Evolutionary conservation across 1,140 invertebrate genomes (phyloP).

Genomic region (Drosophila teissieri): DNA sequence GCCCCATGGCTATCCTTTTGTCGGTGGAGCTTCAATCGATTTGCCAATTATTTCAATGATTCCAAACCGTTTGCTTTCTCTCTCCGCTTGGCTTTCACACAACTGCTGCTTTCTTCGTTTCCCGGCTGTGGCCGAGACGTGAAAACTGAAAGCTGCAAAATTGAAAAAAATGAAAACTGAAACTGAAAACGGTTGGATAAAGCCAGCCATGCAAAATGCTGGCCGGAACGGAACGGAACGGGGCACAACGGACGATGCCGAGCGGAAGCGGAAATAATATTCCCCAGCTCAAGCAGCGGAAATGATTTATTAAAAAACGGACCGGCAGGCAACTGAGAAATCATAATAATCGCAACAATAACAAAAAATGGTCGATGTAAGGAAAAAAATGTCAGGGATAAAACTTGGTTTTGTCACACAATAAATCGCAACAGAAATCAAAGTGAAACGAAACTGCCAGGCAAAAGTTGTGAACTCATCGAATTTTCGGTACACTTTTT

Average conservation of each 20-base stretch:
- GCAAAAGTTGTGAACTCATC: not conserved
- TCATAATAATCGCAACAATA: constrained; percentile 32
- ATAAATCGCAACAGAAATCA: constrained; percentile 69
- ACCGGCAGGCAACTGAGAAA: constrained; percentile 42
- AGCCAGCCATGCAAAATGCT: constrained; percentile 52
- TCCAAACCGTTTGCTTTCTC: constrained; percentile 12
- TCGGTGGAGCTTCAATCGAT: constrained; percentile 38
- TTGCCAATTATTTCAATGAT: constrained; percentile 51
- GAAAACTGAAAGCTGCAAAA: not conserved
- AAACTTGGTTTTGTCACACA: constrained; percentile 72
- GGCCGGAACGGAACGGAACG: constrained; percentile 3
- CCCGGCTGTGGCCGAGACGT: not conserved
- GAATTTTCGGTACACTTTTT: constrained; percentile 32
- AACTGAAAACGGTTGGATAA: constrained; percentile 12
- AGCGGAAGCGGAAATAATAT: constrained; percentile 67
- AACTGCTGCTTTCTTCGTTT: not conserved
- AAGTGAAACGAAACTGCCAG: constrained; percentile 40
- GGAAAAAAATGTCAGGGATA: constrained; percentile 57
- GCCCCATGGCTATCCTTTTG: constrained; percentile 26
- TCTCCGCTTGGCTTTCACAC: not conserved
- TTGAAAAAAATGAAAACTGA: constrained; percentile 14
- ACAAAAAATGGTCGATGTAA: constrained; percentile 20
- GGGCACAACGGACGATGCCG: constrained; percentile 7
- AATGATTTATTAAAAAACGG: constrained; percentile 81
- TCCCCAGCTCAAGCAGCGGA: constrained; percentile 71